Conservation (phyloP, 2,888 invertebrate genomes). For the Galerucella calmariensis region DNA sequence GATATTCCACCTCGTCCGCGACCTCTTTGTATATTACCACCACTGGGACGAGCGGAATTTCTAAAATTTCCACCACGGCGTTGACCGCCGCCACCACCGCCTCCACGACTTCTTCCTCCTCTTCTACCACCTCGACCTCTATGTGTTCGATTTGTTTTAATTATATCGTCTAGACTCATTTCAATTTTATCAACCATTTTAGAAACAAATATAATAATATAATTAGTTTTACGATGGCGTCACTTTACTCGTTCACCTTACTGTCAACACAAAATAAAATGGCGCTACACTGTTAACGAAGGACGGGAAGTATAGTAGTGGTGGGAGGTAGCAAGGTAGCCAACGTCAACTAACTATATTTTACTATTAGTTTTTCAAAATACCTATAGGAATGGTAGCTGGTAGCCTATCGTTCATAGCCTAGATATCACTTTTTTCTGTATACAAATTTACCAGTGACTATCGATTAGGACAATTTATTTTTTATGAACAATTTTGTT, state of each 20-base stretch:
- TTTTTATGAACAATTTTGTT: no score
- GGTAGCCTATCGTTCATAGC: no score
- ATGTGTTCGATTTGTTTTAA: slow-evolving; percentile 83
- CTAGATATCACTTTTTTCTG: no score
- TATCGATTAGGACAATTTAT: no score
- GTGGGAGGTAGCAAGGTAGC: not conserved
- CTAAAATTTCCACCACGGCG: slow-evolving; percentile 64
- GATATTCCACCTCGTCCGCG: slow-evolving; percentile 78
- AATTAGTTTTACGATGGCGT: slow-evolving; percentile 15
- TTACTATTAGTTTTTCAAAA: no score
- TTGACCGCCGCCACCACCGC: slow-evolving; percentile 64
- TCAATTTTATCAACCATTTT: slow-evolving; percentile 95
- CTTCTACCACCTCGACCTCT: slow-evolving; percentile 71
- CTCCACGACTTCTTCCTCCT: slow-evolving; percentile 62
- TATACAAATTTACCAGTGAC: no score
- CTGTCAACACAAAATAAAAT: slow-evolving; percentile 26
- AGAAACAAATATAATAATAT: not conserved
- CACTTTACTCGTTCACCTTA: not conserved
- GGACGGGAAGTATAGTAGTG: not conserved
- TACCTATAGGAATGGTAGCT: no score
- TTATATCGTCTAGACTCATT: slow-evolving; percentile 97
- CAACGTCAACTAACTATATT: not conserved
- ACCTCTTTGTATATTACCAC: slow-evolving; percentile 71
- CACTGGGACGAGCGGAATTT: slow-evolving; percentile 53
- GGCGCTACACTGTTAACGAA: slow-evolving; percentile 12